Base-by-base conservation (phyloP, 1,140 invertebrate species). In the Penaeus japonicus region DNA sequence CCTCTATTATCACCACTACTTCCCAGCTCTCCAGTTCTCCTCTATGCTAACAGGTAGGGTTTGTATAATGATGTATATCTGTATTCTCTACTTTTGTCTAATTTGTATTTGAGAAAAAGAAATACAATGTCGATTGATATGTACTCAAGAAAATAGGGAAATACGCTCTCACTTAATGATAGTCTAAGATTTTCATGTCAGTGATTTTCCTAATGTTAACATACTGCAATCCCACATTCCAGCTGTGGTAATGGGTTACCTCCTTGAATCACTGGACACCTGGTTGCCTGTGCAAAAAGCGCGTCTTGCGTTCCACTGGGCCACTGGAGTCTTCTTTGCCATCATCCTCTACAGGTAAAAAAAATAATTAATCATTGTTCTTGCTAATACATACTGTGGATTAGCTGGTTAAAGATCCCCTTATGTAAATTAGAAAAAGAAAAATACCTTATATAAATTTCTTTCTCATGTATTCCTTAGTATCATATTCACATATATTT, bases 1-100 rank as follows among this genome's bases (percentile, higher is more conserved):
- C 17, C 91, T 94, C 15, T 94, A 94, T 90, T 94, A 93, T 90
- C 94, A 94, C 91, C 94, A 94, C 90, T 94, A 94, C 90, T 94
- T 94, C 89, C 94, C 94, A 53, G 94, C 94, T 7, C 92, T 93
- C 30, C 91, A 94, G 54, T 94, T 93, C 91, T 93, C 92, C 84
- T 92, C 92, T 35, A 93, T 94, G 93, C 91, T 94, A 39, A 92
- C 93, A 91, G 93, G 93, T 94, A 79, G 7, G 54, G 4, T 47
- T 47, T 15, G 47, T 47, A 12, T 47, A 47, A 1, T 47, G 47
- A 0, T 47, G 47, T 47, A 7, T 47, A 4, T 15, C 5, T 47
- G 47, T 47, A 47, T 12, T 0, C 15, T 7, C 47, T 12, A 1
- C 15, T 47, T 47, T 39, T 39, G 7, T 39, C 7, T n/a, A n/a